A percentile compares a stretch with the other conserved stretches of the same genome.
Conservation (phyloP, 2,113 vertebrate genomes). For the Galemys pyrenaicus region DNA sequence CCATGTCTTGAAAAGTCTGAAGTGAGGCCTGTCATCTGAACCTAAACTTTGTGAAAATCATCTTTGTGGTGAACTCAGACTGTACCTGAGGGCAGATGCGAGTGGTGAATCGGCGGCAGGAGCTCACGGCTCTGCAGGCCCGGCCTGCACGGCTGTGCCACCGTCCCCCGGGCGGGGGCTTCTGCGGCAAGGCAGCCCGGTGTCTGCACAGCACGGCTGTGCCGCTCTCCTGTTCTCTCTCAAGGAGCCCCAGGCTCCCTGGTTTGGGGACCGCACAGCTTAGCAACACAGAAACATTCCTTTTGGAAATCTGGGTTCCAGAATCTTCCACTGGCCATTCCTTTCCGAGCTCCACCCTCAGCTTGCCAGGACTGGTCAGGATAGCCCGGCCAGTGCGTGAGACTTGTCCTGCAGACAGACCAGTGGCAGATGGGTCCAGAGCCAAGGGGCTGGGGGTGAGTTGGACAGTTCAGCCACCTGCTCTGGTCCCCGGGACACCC, state of each 20-base stretch:
- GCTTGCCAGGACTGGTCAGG: no score
- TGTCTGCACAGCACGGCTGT: no score
- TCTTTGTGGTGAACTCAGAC: constrained; percentile 19
- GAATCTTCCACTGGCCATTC: constrained; percentile 5
- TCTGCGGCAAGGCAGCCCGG: neutral
- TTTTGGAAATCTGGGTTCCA: constrained; percentile 29
- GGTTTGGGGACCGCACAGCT: constrained; percentile 18
- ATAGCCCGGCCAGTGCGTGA: no score
- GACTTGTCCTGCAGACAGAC: no score
- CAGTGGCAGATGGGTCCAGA: no score
- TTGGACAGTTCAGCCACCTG: no score
- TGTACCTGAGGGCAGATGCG: constrained; percentile 53
- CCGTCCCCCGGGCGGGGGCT: no score
- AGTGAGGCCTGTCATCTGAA: neutral
- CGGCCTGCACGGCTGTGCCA: no score
- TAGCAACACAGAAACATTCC: constrained; percentile 71
- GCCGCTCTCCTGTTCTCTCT: neutral
- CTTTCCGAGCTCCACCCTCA: neutral
- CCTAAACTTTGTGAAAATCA: neutral
- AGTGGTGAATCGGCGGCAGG: neutral
- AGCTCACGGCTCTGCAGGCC: neutral
- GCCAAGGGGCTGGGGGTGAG: no score
- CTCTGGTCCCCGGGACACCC: no score
- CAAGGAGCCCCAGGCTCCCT: neutral
- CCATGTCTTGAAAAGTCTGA: neutral